A percentile compares a stretch with the other conserved stretches of the same genome.
Evolutionary conservation across 1,140 invertebrate species (phyloP).

Genomic region (Argopecten irradians): DNA sequence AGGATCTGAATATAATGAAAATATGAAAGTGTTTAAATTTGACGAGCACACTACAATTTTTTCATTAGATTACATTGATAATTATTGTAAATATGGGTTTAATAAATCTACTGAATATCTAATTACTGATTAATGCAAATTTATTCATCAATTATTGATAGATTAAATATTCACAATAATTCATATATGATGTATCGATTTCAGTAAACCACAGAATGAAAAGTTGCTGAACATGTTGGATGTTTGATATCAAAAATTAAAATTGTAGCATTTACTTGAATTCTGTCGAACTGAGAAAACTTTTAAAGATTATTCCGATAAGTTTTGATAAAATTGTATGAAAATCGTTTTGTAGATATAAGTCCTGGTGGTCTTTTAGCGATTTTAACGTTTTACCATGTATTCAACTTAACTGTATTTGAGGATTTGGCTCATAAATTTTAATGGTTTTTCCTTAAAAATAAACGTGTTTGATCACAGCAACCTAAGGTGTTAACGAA

Average conservation of each 20-base stretch:
- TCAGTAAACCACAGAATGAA: too few species aligned
- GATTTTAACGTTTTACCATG: neutral
- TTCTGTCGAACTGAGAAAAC: neutral
- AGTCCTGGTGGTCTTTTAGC: neutral
- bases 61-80: neutral
- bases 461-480: neutral
- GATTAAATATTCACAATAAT: neutral
- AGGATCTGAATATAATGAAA: neutral
- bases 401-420: neutral
- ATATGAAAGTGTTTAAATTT: neutral
- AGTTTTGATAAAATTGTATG: slow-evolving; percentile 11
- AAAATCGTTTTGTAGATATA: slow-evolving; percentile 11
- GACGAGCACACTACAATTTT: neutral
- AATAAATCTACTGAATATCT: neutral
- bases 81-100: neutral
- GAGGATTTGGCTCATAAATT: neutral
- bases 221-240: too few species aligned
- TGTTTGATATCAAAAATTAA: neutral
- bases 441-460: neutral
- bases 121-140: neutral
- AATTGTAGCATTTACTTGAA: neutral
- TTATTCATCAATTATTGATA: neutral
- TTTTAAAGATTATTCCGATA: neutral
- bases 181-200: neutral
- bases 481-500: neutral